These are phyloP conservation scores for Tokudaia tokunoshimensis DNA, from an alignment of 2,797 vertebrate genomes.

Conservation along the genomic window DNA sequence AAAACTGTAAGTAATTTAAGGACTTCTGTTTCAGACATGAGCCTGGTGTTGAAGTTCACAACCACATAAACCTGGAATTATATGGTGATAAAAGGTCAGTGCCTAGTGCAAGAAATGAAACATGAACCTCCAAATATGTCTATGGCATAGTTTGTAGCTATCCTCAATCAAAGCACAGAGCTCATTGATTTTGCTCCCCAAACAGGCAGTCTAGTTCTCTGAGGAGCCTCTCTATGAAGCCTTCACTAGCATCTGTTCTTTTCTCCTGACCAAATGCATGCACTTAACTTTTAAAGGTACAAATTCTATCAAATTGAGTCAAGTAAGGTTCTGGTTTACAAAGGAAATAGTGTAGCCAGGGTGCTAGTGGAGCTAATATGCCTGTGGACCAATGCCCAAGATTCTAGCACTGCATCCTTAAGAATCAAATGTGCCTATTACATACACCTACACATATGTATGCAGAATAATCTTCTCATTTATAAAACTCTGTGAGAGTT, in stretches of 20 bases:
- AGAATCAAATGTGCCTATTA: not conserved
- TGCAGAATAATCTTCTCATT: not conserved
- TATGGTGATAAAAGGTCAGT: conserved; percentile 80
- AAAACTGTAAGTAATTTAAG: conserved; percentile 80
- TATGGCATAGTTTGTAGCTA: conserved; percentile 78
- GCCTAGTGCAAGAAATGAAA: conserved; percentile 81
- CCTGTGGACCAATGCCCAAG: not conserved
- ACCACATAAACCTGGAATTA: conserved; percentile 82
- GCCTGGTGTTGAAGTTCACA: conserved; percentile 76
- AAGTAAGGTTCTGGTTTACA: not conserved
- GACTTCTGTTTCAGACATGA: conserved; percentile 79
- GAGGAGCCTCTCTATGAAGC: conserved; percentile 4
- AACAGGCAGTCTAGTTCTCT: conserved; percentile 9
- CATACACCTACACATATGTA: not conserved
- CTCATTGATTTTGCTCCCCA: conserved; percentile 69
- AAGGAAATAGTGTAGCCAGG: conserved; percentile 35
- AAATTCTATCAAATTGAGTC: conserved; percentile 47
- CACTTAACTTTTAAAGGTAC: conserved; percentile 6
- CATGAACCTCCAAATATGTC: conserved; percentile 77
- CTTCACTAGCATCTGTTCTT: not conserved
- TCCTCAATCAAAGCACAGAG: conserved; percentile 80
- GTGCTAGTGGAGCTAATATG: not conserved
- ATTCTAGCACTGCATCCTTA: not conserved
- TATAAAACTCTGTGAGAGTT: not conserved
- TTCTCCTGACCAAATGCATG: not conserved